Evolutionary conservation across 2,797 vertebrate species (phyloP).

Genomic region (Tamandua tetradactyla): DNA sequence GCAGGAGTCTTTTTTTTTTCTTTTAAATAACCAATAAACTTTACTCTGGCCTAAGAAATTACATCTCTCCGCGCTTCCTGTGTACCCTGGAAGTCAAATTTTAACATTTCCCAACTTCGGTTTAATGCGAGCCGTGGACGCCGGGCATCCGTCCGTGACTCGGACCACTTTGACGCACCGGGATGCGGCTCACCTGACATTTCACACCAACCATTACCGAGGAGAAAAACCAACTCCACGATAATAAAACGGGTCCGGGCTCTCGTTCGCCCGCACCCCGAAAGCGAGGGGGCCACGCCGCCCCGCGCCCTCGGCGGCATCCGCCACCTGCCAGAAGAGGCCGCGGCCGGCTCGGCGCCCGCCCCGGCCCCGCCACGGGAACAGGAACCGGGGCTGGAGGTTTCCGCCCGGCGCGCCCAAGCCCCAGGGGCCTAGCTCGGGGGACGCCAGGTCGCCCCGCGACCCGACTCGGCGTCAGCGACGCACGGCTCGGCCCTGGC

Average conservation of each 20-base stretch:
- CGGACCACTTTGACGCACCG: constrained; percentile 64
- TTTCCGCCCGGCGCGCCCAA: constrained; percentile 68
- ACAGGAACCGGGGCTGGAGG: constrained; percentile 54
- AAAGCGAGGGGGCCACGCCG: not conserved
- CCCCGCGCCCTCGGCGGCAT: not conserved
- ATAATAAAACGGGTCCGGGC: not conserved
- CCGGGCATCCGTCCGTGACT: constrained; percentile 61
- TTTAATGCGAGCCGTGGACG: not conserved
- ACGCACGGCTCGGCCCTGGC: not conserved
- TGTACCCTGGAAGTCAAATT: not conserved
- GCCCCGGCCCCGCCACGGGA: not conserved
- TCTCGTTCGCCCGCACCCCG: not conserved
- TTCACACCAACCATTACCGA: constrained; percentile 3
- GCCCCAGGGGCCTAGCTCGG: constrained; percentile 60
- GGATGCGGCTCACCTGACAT: constrained; percentile 72
- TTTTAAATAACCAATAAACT: constrained; percentile 36
- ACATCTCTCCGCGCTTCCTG: not conserved
- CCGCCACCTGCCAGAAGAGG: constrained; percentile 60
- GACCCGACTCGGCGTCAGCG: not conserved
- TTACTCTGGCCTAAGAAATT: not conserved
- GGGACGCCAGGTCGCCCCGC: not conserved
- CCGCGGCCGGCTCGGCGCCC: not conserved
- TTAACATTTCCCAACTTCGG: constrained; percentile 47
- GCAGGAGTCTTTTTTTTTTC: not conserved
- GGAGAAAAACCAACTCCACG: not conserved